Percentiles rank a stretch among this genome's conserved stretches.
These are phyloP conservation scores for Stercorarius parasiticus DNA, from an alignment of 2,113 vertebrate species.

Conservation along the genomic window DNA sequence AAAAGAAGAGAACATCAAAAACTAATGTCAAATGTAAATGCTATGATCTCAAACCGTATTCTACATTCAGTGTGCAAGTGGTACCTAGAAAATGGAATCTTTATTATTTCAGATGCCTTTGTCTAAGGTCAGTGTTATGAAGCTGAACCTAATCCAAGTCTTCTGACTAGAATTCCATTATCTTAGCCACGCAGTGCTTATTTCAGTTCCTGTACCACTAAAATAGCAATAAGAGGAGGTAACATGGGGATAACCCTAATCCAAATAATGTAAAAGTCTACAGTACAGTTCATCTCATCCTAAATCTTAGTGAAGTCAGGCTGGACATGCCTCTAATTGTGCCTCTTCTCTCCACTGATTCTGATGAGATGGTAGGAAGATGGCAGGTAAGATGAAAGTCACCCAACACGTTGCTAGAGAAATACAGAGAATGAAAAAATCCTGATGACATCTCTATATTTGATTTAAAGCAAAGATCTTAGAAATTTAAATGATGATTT, in stretches of 20 bases:
- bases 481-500: neutral
- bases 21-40: neutral
- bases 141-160: neutral
- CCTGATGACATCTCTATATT: neutral
- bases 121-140: neutral
- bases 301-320: neutral
- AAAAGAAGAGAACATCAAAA: neutral
- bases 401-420: neutral
- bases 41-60: neutral
- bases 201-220: neutral
- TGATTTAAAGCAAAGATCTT: neutral
- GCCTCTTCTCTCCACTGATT: neutral
- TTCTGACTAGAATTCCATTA: neutral
- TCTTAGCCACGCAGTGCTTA: neutral
- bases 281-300: neutral
- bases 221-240: neutral
- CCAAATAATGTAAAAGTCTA: neutral
- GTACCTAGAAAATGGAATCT: neutral
- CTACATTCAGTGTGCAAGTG: neutral
- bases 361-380: neutral
- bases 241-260: neutral
- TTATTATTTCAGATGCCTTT: neutral
- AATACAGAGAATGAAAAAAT: neutral
- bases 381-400: neutral
- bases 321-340: neutral